A percentile compares a stretch with the other conserved stretches of the same genome.
phyloP scores from a whole-genome alignment of 2,797 vertebrate species.

The Pangasius larnaudii region DNA sequence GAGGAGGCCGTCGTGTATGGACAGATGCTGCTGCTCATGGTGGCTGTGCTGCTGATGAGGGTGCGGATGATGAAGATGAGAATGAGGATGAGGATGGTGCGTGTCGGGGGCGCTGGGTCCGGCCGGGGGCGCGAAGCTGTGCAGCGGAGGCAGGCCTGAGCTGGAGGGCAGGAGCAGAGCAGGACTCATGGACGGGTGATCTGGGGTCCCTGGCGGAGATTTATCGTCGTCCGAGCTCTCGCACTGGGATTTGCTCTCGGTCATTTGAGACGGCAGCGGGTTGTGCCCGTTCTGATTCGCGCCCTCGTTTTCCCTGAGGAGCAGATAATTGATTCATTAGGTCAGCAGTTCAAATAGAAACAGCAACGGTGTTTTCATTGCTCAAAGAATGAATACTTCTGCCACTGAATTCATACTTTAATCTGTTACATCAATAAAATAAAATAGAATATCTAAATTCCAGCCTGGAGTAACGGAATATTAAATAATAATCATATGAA shows the following conservation, averaged over 20 bases:
- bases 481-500: neutral
- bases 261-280: conserved; percentile 79
- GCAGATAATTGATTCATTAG: conserved; percentile 36
- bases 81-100: conserved; percentile 65
- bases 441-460: neutral
- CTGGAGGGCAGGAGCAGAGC: conserved; percentile 79
- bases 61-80: conserved; percentile 68
- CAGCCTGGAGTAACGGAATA: neutral
- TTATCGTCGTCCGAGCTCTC: conserved; percentile 87
- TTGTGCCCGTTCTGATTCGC: conserved; percentile 85
- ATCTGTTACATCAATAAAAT: neutral
- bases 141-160: conserved; percentile 79
- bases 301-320: conserved; percentile 83
- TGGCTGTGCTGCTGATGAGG: conserved; percentile 26
- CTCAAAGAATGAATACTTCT: neutral
- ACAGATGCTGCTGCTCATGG: conserved; percentile 73
- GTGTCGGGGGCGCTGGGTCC: conserved; percentile 79
- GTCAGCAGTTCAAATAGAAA: neutral
- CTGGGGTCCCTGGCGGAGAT: conserved; percentile 83
- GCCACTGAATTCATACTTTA: neutral
- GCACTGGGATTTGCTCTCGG: conserved; percentile 83
- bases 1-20: conserved; percentile 85
- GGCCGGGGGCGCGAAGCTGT: conserved; percentile 80
- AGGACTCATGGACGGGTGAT: conserved; percentile 82
- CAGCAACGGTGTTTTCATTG: neutral